Evolutionary conservation across 2,797 vertebrate species (phyloP).

Genomic region (Gambelia wislizenii): DNA sequence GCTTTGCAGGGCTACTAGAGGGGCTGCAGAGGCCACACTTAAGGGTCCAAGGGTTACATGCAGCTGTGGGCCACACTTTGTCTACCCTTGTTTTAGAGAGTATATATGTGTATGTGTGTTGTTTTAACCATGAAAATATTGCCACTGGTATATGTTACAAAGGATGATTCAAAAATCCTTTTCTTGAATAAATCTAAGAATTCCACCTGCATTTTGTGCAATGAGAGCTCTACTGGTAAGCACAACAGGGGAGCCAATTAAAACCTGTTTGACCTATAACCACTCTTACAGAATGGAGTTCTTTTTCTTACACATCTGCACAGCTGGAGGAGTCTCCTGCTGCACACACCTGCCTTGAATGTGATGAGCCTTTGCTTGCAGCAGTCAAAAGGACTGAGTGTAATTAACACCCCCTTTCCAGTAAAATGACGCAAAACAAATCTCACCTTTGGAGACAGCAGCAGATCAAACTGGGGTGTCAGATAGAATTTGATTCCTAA

Average conservation of each 20-base stretch:
- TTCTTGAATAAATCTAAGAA: background rate
- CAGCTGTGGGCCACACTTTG: no score
- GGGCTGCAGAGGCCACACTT: no score
- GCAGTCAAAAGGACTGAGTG: background rate
- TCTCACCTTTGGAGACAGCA: slow-evolving; percentile 83
- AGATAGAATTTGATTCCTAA: slow-evolving; percentile 85
- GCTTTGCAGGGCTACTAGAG: no score
- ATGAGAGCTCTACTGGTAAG: background rate
- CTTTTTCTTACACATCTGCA: background rate
- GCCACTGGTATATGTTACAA: background rate
- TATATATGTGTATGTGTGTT: no score
- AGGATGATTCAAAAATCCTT: background rate
- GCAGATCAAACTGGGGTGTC: slow-evolving; percentile 83
- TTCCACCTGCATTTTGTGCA: background rate
- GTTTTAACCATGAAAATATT: no score
- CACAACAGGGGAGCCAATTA: background rate
- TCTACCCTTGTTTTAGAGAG: no score
- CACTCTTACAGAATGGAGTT: background rate
- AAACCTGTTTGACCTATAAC: background rate
- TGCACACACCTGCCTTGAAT: background rate
- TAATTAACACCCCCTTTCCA: background rate
- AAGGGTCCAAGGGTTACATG: no score
- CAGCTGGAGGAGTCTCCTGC: background rate
- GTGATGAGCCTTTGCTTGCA: background rate
- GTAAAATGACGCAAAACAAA: background rate